These are phyloP conservation scores for Colaptes auratus DNA, from an alignment of 2,113 vertebrate species.

Conservation along the genomic window DNA sequence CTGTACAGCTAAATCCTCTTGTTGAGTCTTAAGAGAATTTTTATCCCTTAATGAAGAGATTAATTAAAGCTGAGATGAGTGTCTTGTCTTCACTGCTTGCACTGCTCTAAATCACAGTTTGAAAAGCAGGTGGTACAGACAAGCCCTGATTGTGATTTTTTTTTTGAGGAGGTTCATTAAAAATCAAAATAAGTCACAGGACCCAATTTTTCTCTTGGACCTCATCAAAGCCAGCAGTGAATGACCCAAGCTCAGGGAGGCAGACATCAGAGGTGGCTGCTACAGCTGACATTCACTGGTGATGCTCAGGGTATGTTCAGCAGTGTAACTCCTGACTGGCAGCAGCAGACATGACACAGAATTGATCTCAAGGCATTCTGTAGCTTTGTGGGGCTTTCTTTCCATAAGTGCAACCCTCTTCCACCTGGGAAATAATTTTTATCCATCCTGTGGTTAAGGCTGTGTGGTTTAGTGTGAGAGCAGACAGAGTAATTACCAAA, in stretches of 20 bases:
- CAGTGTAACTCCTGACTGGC: background rate
- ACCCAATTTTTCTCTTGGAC: background rate
- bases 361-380: background rate
- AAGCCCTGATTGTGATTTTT: background rate
- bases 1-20: background rate
- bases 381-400: background rate
- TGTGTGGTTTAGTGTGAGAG: background rate
- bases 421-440: background rate
- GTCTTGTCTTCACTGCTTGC: background rate
- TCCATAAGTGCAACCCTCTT: background rate
- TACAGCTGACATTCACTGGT: fast-evolving
- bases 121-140: background rate
- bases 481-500: slow-evolving; percentile 1
- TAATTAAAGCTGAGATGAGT: background rate
- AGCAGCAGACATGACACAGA: background rate
- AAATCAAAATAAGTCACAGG: background rate
- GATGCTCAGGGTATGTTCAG: background rate
- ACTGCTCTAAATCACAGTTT: background rate
- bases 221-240: background rate
- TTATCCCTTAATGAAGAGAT: background rate
- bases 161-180: background rate
- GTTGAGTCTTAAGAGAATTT: background rate
- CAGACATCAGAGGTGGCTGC: fast-evolving
- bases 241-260: background rate
- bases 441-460: background rate